These are phyloP conservation scores for Eulithis prunata DNA, from an alignment of 2,888 invertebrate genomes.

Conservation along the genomic window DNA sequence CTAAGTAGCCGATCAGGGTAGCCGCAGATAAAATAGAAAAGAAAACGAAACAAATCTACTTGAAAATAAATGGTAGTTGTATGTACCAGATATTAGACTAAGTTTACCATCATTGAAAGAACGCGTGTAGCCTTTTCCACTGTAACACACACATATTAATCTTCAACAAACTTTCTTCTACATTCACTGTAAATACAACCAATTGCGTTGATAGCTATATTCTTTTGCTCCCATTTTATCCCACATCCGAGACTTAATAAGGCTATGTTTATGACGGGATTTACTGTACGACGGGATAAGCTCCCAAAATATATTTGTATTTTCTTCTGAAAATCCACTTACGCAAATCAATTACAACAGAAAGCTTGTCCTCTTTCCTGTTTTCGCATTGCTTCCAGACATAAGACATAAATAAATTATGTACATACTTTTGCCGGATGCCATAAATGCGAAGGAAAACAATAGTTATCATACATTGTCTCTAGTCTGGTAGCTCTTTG, in stretches of 20 bases:
- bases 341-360: constrained; percentile 28
- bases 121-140: too few relatives aligned
- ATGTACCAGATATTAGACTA: too few relatives aligned
- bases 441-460: constrained; percentile 27
- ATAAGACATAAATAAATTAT: constrained; percentile 12
- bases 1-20: too few relatives aligned
- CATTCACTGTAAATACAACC: too few relatives aligned
- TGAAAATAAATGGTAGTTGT: too few relatives aligned
- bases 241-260: constrained; percentile 1
- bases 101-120: too few relatives aligned
- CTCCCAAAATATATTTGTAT: constrained; percentile 15
- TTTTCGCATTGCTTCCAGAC: constrained; percentile 21
- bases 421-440: constrained; percentile 8
- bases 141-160: too few relatives aligned
- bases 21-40: too few relatives aligned
- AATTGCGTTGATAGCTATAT: neutral
- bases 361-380: constrained; percentile 30
- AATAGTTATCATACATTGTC: constrained; percentile 37
- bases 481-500: constrained; percentile 20
- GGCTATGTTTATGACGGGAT: constrained; percentile 22
- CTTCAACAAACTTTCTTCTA: too few relatives aligned
- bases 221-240: neutral
- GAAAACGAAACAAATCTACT: too few relatives aligned
- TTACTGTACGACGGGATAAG: constrained; percentile 16
- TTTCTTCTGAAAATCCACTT: constrained; percentile 29